A percentile compares a stretch with the other conserved stretches of the same genome.
phyloP scores from a whole-genome alignment of 2,113 vertebrate genomes.

The Elanus axillaris region DNA sequence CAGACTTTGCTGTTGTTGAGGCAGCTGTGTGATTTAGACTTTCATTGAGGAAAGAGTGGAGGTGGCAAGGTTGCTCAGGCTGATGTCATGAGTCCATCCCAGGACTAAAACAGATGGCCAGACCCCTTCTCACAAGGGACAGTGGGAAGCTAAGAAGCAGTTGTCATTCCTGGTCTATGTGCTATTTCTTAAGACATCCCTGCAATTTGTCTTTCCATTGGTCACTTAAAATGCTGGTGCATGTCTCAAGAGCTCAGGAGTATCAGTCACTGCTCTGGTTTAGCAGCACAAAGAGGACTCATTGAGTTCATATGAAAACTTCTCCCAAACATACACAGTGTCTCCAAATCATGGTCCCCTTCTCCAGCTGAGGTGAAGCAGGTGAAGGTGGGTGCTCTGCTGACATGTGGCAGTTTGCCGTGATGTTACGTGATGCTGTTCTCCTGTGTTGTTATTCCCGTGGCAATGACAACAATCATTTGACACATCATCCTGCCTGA shows the following conservation, averaged over 20 bases:
- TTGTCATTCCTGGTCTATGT: background rate
- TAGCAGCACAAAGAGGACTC: background rate
- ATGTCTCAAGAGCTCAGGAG: background rate
- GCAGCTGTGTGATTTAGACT: background rate
- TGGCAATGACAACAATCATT: background rate
- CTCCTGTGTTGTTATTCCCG: background rate
- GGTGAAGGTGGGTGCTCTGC: background rate
- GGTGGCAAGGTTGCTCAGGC: background rate
- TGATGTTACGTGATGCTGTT: background rate
- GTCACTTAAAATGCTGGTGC: background rate
- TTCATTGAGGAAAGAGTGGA: background rate
- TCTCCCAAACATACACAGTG: accelerated
- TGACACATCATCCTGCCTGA: background rate
- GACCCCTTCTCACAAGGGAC: background rate
- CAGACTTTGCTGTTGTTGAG: background rate
- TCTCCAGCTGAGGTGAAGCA: background rate
- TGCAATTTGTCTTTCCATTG: background rate
- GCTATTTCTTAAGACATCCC: background rate
- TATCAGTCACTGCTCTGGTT: background rate
- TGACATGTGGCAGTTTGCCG: background rate
- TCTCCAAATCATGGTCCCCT: background rate
- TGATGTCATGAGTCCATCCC: background rate
- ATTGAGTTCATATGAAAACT: background rate
- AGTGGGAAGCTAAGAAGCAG: background rate
- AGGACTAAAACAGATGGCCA: background rate